Conservation (phyloP, 2,888 invertebrate species). For the Dorcus hopei region DNA sequence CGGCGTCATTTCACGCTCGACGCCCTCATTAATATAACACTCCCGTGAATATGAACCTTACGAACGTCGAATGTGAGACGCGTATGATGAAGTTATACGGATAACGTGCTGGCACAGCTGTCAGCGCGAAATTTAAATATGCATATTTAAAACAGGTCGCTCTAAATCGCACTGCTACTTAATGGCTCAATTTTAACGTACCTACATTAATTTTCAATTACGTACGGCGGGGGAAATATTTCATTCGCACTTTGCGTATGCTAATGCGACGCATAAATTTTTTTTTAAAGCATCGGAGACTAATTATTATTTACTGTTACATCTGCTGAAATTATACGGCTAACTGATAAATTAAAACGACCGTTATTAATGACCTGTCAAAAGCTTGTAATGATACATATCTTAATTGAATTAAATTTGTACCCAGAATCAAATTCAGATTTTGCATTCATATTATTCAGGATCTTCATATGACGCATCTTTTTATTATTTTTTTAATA, state of each 20-base stretch:
- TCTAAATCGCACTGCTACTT: slow-evolving; percentile 6
- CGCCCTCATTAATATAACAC: slow-evolving; percentile 43
- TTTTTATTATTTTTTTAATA: too few relatives aligned
- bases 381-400: not conserved
- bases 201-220: slow-evolving; percentile 31
- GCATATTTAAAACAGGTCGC: slow-evolving; percentile 36
- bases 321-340: slow-evolving; percentile 2
- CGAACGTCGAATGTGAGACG: slow-evolving; percentile 17
- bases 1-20: slow-evolving; percentile 47
- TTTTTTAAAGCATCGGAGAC: not conserved
- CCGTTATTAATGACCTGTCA: slow-evolving; percentile 1
- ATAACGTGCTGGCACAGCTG: slow-evolving; percentile 29
- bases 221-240: slow-evolving; percentile 19
- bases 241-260: slow-evolving; percentile 2
- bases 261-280: not conserved
- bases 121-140: slow-evolving; percentile 36
- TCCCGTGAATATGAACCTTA: slow-evolving; percentile 14
- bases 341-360: not conserved
- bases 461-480: too few relatives aligned
- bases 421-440: not conserved
- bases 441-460: too few relatives aligned
- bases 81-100: not conserved
- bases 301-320: slow-evolving; percentile 1
- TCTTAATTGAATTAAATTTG: not conserved
- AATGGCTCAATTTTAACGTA: slow-evolving; percentile 29